phyloP scores from a whole-genome alignment of 2,797 vertebrate genomes.

The Gadopsis marmoratus region DNA sequence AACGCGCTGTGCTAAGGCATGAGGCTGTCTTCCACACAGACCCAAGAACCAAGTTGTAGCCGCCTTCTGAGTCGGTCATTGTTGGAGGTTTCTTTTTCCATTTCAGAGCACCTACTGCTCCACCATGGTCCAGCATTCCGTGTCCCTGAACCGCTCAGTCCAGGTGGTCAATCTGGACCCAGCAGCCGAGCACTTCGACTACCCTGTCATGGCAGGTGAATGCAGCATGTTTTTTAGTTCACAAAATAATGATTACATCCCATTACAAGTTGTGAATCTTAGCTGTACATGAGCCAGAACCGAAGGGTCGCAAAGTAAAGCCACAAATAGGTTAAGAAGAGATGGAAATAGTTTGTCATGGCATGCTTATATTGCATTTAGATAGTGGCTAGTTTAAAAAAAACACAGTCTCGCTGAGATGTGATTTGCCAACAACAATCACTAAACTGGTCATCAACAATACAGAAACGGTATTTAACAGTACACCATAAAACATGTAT shows the following conservation, averaged over 20 bases:
- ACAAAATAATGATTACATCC: too few relatives aligned
- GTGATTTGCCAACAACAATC: not conserved
- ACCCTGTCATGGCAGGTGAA: slow-evolving; percentile 95
- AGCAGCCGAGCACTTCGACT: slow-evolving; percentile 93
- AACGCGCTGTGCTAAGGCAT: slow-evolving; percentile 49
- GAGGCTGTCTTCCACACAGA: slow-evolving; percentile 9
- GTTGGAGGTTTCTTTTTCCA: not conserved
- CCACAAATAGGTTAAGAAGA: too few relatives aligned
- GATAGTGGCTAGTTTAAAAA: not conserved
- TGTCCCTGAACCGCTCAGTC: slow-evolving; percentile 89
- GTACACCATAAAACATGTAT: not conserved
- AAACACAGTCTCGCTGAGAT: not conserved
- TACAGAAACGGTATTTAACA: not conserved
- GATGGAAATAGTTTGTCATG: not conserved
- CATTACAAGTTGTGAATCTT: not conserved
- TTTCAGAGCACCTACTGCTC: slow-evolving; percentile 96
- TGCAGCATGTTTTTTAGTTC: not conserved
- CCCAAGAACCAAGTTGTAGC: not conserved
- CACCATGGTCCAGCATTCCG: slow-evolving; percentile 92
- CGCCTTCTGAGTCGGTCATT: not conserved
- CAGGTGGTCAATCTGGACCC: slow-evolving; percentile 98
- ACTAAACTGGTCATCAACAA: not conserved
- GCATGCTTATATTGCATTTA: not conserved
- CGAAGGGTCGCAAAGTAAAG: not conserved
- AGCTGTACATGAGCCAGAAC: not conserved